Evolutionary conservation across 2,113 vertebrate species (phyloP).

Genomic region (cat (Felis catus)): F.catus_Fca126_mat1.0 CM031428.1:68244501-68245000

Average conservation of each 20-base stretch:
- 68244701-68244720: not conserved
- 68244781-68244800: not conserved
- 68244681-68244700: not conserved
- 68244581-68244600: not conserved
- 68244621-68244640: not conserved
- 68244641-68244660: not conserved
- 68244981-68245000: no score
- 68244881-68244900: not conserved
- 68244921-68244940: no score
- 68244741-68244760: not conserved
- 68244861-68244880: not conserved
- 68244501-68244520: not conserved
- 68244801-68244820: not conserved
- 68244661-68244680: not conserved
- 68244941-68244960: no score
- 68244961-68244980: no score
- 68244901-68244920: no score
- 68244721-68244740: not conserved
- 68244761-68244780: not conserved
- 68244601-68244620: not conserved
- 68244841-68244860: not conserved
- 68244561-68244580: not conserved
- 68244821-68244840: not conserved
- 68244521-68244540: not conserved
- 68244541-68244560: not conserved